Percentiles rank a stretch among this genome's conserved stretches.
Evolutionary conservation across 2,113 vertebrate genomes (phyloP).

Genomic region (Ceyx cyanopectus): DNA sequence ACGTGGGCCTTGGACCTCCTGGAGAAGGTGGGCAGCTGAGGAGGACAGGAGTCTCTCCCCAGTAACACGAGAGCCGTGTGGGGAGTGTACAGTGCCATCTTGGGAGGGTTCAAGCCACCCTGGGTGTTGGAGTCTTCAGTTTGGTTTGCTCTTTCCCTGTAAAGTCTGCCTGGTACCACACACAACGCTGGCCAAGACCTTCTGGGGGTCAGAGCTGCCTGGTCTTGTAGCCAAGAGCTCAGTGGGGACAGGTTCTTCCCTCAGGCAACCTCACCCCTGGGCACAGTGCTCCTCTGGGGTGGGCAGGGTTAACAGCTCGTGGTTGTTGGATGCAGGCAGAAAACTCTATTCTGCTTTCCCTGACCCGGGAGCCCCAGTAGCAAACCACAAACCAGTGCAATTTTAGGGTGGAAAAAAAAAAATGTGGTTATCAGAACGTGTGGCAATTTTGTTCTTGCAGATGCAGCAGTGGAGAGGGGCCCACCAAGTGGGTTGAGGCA

Average conservation of each 20-base stretch:
- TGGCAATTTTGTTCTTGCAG: neutral
- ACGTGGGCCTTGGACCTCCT: neutral
- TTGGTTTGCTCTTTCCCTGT: neutral
- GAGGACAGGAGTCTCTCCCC: neutral
- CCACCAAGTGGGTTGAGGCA: neutral
- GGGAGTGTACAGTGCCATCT: neutral
- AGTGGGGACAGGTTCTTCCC: accelerated
- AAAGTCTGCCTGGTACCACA: neutral
- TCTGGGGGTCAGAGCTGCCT: neutral
- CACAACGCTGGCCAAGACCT: neutral
- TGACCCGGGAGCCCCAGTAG: neutral
- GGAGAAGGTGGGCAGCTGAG: neutral
- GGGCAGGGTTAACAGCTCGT: neutral
- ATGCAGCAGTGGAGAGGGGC: neutral
- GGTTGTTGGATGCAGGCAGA: neutral
- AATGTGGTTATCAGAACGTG: neutral
- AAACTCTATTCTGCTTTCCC: neutral
- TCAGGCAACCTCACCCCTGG: neutral
- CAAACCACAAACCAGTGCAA: neutral
- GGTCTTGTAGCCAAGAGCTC: neutral
- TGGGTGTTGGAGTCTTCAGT: neutral
- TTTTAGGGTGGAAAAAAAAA: neutral
- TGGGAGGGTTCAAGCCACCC: neutral
- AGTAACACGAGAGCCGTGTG: neutral
- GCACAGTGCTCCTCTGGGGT: neutral